A percentile compares a stretch with the other conserved stretches of the same genome.
Conservation (phyloP, 1,140 invertebrate genomes). For the Nymphalis io region DNA sequence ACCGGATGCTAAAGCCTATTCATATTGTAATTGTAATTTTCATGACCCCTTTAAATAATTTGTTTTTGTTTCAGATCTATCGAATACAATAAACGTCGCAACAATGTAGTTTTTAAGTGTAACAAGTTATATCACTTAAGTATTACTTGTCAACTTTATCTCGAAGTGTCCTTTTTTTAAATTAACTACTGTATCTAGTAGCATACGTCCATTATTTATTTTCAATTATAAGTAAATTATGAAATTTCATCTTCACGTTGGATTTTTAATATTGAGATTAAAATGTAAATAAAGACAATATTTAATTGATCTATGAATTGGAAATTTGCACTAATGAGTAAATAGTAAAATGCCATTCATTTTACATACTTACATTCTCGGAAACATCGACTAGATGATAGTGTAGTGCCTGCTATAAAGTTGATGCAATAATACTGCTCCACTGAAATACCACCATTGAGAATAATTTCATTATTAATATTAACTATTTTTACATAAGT, state of each 20-base stretch:
- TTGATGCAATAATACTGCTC: neutral
- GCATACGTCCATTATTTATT: constrained; percentile 16
- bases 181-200: constrained; percentile 9
- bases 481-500: constrained; percentile 4
- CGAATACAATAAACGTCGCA: constrained; percentile 2
- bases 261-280: neutral
- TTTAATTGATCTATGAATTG: neutral
- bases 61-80: constrained; percentile 30
- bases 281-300: neutral
- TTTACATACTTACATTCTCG: neutral
- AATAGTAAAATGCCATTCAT: neutral
- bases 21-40: neutral
- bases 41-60: neutral
- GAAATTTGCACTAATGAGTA: neutral
- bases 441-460: neutral
- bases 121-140: constrained; percentile 10
- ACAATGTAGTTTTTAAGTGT: constrained; percentile 22
- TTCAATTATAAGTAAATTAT: neutral
- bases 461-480: neutral
- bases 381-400: neutral
- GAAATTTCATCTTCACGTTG: neutral
- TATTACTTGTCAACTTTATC: constrained; percentile 18
- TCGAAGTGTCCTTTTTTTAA: neutral
- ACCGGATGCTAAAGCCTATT: too few species aligned
- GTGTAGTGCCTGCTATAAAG: neutral